Evolutionary conservation across 2,888 invertebrate species (phyloP), one percentile per base, ranked within the genome.

Genomic region (Malthinus seriepunctatus): DNA sequence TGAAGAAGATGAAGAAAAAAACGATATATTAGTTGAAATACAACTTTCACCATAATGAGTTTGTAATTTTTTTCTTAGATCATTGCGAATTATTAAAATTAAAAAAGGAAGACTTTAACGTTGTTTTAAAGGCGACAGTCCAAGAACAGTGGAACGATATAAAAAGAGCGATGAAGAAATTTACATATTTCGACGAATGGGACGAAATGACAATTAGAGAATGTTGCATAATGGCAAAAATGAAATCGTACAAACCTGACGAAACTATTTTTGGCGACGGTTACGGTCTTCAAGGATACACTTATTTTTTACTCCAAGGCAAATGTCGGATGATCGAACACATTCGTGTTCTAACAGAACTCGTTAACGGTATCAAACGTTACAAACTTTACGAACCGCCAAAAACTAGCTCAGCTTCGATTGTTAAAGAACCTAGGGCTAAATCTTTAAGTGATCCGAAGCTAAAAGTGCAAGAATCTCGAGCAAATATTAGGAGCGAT

Each of bases 191-290:
- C 68, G 82, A 86, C 65, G 80, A 79, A 8, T 84, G 87, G 76
- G 82, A 83, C 66, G 82, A 83, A 71, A 80, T 83, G 1, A 80
- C 84, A 0, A 81, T 82, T 50, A 81, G 86, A 44, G 88, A 88
- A 74, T 86, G 87, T 68, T 88, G 87, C 67, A 85, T 88, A 65
- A 78, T 87, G 23, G 84, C 87, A 3, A 86, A 84, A 76, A 82
- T 86, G 71, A 84, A 83, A 69, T 74, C 81, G 1, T 88, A 80
- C 68, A 76, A 77, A 12, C 63, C 77, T 0, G 83, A 85, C 63
- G 84, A 87, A 66, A 85, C 83, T 8, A 69, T 85, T 3, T 72
- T 84, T 9, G 84, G 84, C 0, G 83, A 83, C 60, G 81, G 81
- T 11, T 71, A 75, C 38, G 84, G 84, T 8, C 73, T 82, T 7